Base-by-base conservation (phyloP, 2,888 invertebrate species). In the Sinodicranocentrus sp. region DNA sequence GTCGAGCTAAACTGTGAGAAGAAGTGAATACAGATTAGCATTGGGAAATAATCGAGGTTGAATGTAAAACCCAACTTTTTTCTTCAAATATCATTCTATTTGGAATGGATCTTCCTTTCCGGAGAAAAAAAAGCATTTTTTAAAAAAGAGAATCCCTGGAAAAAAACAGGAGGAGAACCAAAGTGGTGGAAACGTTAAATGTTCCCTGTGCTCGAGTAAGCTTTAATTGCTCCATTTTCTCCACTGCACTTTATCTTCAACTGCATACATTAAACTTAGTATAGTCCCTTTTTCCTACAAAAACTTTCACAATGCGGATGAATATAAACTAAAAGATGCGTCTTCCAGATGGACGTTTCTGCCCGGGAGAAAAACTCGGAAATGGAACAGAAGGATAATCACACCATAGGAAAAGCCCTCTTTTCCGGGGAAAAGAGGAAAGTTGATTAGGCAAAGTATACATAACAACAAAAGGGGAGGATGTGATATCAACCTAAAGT, bases 141-240 rank as follows among this genome's bases (percentile, higher is more conserved):
- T 17, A 17, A n/a, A 17, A 33, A 33, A 33, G n/a, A 17, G 63
- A 63, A 63, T 33, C 63, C 26, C 39, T 63, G 26, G 33, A 10
- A 63, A 39, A 57, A 21, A 57, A 57, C 33, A 5, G 23, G 25
- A 5, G 15, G 6, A 23, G 59, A 3, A 52, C 19, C 13, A 13
- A 43, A 43, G 52, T 15, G 15, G 19, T 15, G 15, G 19, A 52
- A 57, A 23, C n/a, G 25, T 19, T 26, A 77, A 77, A 21, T 52
- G 68, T 54, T 77, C 68, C 68, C 77, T 57, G 8, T 77, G 70
- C 77, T 78, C 70, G 57, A 78, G 68, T 70, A 68, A 68, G 59
- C 77, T 78, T 68, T 78, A 78, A 78, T 78, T 78, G 77, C 77
- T 78, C 57, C 70, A 78, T 68, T 77, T 68, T 63, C 44, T 52